Conservation (phyloP, 2,113 vertebrate species). For the Hypocryptadius cinnamomeus region DNA sequence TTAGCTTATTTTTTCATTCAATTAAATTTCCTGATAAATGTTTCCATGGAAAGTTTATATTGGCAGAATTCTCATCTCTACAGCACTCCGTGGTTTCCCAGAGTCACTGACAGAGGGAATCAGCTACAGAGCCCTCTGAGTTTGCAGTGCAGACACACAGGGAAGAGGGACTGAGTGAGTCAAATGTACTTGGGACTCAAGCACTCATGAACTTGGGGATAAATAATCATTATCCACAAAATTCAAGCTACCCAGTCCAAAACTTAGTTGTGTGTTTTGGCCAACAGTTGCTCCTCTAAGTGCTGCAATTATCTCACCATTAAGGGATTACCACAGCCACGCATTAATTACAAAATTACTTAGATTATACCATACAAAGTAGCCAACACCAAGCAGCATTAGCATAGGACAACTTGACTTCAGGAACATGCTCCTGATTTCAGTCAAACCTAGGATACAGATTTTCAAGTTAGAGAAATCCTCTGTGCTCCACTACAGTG, state of each 20-base stretch:
- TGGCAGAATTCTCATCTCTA: neutral
- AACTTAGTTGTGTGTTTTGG: neutral
- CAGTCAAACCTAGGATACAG: neutral
- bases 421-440: neutral
- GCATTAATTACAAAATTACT: neutral
- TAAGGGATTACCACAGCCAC: neutral
- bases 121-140: neutral
- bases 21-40: neutral
- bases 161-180: neutral
- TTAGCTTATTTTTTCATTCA: neutral
- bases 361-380: neutral
- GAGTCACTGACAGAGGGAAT: neutral
- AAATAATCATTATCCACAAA: neutral
- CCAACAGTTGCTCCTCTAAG: neutral
- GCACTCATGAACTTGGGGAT: neutral
- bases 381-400: neutral
- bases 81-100: neutral
- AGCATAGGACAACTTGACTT: neutral
- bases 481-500: neutral
- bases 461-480: neutral
- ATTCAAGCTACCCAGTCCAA: neutral
- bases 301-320: neutral
- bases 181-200: rapidly evolving
- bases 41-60: neutral
- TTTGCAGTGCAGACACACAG: neutral